Base-by-base conservation (phyloP, 1,140 invertebrate species). In the Dinoponera quadriceps region DNA sequence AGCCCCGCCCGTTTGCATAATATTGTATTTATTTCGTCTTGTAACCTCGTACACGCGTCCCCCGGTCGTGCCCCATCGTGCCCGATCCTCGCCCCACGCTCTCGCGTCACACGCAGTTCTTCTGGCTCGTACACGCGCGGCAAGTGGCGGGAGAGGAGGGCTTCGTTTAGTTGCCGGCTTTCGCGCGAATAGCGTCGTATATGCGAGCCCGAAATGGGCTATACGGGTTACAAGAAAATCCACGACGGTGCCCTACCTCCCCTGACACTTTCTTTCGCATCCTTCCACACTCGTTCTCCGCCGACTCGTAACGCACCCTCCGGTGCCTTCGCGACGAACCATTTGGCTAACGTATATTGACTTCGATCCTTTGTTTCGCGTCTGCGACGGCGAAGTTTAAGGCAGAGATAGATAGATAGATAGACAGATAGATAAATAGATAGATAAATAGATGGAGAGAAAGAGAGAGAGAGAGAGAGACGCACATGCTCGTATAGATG, bases 21-120 rank as follows among this genome's bases (percentile, higher is more conserved):
- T 94, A 94, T 94, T 93, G 93, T 94, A 94, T 94, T 94, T 94
- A 94, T 94, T 94, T 93, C 91, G 92, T 91, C 93, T 93, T 94
- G 93, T 93, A 93, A 94, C 90, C 89, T 87, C 75, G 84, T 78
- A 69, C 90, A 72, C 68, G 78, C 60, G 60, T 68, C 65, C 51
- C 55, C 82, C 60, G 82, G 44, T 73, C 73, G 68, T 55, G 68
- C 72, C 77, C 63, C 72, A n/a, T 73, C 81, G 54, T 27, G 54
- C 49, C 33, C 51, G 14, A 18, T 29, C 49, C n/a, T 25, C 59
- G 55, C 51, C 44, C 48, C 65, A 54, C 60, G 49, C 54, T 13
- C 38, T 38, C 48, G 38, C 25, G 78, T 77, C 71, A 25, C 60
- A 49, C 25, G 4, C 38, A 44, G 29, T 51, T 54, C 38, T 22